These are phyloP conservation scores for Teleiodes luculella DNA, from an alignment of 2,888 invertebrate species.

Conservation along the genomic window DNA sequence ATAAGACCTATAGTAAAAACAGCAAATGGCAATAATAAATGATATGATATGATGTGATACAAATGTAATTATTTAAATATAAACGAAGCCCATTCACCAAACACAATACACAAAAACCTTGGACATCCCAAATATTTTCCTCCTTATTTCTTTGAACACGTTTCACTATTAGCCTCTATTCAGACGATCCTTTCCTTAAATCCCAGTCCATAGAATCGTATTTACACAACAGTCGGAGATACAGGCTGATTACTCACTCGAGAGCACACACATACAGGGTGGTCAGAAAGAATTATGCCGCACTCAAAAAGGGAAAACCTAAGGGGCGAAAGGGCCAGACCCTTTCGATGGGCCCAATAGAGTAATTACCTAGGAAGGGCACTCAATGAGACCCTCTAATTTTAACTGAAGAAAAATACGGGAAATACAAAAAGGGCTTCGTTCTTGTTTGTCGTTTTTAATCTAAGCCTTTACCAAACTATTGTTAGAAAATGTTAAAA, in stretches of 20 bases:
- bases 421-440: slow-evolving; percentile 21
- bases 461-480: slow-evolving; percentile 34
- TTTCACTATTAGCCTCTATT: background rate
- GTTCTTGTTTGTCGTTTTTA: slow-evolving; percentile 46
- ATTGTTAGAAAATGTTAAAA: background rate
- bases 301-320: slow-evolving; percentile 26
- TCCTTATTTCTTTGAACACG: background rate
- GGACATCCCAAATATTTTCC: background rate
- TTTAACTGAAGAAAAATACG: slow-evolving; percentile 44
- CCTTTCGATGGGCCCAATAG: slow-evolving; percentile 51
- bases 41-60: too few relatives aligned
- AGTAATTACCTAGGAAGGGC: slow-evolving; percentile 54
- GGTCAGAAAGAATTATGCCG: slow-evolving; percentile 15
- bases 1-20: too few relatives aligned
- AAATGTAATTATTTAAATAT: too few relatives aligned
- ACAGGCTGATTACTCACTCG: slow-evolving; percentile 14
- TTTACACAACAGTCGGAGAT: slow-evolving; percentile 7
- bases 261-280: slow-evolving; percentile 15
- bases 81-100: too few relatives aligned
- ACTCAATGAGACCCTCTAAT: slow-evolving; percentile 44
- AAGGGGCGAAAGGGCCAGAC: slow-evolving; percentile 36
- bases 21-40: too few relatives aligned
- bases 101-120: background rate
- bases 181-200: background rate
- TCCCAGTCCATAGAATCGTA: background rate